Conservation (phyloP, 2,797 vertebrate species). For the Clarias pachynema region DNA sequence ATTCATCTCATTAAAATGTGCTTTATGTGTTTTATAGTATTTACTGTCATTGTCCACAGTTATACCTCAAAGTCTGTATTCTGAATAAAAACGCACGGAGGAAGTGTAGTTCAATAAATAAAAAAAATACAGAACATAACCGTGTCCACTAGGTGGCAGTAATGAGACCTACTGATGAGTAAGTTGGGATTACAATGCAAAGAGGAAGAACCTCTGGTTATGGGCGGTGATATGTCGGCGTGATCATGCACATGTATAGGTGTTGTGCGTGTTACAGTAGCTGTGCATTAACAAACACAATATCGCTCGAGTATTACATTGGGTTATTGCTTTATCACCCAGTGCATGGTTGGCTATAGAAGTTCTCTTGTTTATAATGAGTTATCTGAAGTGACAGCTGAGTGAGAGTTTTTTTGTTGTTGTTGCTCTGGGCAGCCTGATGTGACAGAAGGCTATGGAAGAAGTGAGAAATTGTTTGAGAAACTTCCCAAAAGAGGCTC, state of each 20-base stretch:
- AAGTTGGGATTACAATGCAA: neutral
- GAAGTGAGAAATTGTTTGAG: conserved; percentile 62
- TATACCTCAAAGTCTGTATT: too few relatives aligned
- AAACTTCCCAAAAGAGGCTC: conserved; percentile 70
- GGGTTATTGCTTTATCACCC: neutral
- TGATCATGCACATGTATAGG: neutral
- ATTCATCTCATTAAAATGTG: too few relatives aligned
- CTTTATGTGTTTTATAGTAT: too few relatives aligned
- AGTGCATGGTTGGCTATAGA: neutral
- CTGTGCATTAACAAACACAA: neutral
- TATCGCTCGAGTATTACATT: neutral
- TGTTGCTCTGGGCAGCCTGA: neutral
- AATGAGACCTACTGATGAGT: neutral
- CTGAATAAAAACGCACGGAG: too few relatives aligned
- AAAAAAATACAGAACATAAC: neutral
- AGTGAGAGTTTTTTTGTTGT: neutral
- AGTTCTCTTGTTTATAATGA: neutral
- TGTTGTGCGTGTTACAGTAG: neutral
- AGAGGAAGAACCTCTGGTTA: neutral
- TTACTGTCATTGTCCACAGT: too few relatives aligned
- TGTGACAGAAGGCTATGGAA: conserved; percentile 57
- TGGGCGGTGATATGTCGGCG: neutral
- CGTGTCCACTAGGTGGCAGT: conserved; percentile 4
- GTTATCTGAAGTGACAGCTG: neutral
- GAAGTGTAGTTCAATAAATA: neutral